Conservation (phyloP, 1,140 invertebrate genomes). For the Campodea augens region DNA sequence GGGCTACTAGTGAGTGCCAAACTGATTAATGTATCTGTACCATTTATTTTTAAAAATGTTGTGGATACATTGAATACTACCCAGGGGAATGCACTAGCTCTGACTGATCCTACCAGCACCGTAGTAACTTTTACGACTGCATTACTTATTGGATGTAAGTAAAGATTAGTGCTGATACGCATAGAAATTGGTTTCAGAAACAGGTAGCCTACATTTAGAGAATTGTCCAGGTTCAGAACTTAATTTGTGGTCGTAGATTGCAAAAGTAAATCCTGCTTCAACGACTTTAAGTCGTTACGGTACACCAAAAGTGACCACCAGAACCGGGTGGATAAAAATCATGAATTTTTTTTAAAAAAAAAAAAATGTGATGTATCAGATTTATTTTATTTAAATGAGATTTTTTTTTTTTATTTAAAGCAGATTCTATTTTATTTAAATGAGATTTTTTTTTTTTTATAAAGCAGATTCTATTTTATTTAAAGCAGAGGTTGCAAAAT, state of each 20-base stretch:
- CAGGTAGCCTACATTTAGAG: no score
- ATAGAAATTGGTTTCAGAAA: no score
- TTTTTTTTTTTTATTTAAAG: slow-evolving; percentile 3
- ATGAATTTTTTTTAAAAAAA: no score
- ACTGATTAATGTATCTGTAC: slow-evolving; percentile 77
- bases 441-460: background rate
- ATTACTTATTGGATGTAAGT: slow-evolving; percentile 79
- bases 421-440: slow-evolving; percentile 3
- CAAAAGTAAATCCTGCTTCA: no score
- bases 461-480: background rate
- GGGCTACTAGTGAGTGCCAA: slow-evolving; percentile 61
- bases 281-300: no score
- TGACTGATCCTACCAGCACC: slow-evolving; percentile 49
- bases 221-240: no score
- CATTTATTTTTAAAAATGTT: slow-evolving; percentile 91
- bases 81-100: slow-evolving; percentile 32
- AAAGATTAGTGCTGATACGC: slow-evolving; percentile 10
- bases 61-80: slow-evolving; percentile 71
- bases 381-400: background rate
- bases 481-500: background rate
- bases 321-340: no score
- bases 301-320: no score
- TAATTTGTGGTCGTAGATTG: no score
- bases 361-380: no score
- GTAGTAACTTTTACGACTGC: slow-evolving; percentile 51